A percentile compares a stretch with the other conserved stretches of the same genome.
phyloP scores from a whole-genome alignment of 2,888 invertebrate genomes.

The Nesidiocoris tenuis region DNA sequence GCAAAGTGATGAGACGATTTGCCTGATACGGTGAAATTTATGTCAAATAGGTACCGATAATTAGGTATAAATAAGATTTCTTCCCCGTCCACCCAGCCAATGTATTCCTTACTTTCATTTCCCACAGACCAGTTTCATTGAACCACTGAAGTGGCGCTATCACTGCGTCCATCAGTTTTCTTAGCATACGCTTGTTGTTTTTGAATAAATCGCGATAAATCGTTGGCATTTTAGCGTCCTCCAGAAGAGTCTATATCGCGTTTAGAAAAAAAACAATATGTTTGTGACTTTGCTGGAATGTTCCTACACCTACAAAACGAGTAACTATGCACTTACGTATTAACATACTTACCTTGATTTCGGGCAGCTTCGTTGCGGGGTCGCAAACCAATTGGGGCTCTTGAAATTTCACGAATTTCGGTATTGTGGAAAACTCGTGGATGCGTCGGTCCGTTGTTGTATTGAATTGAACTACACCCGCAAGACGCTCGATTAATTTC shows the following conservation, averaged over 20 bases:
- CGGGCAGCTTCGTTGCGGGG: constrained; percentile 11
- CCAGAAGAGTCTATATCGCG: constrained; percentile 5
- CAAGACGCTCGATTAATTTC: constrained; percentile 20
- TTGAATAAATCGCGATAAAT: constrained; percentile 30
- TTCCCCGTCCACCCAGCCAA: too few relatives aligned
- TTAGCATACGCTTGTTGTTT: not conserved
- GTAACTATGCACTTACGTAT: too few relatives aligned
- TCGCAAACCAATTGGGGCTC: constrained; percentile 26
- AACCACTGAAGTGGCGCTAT: constrained; percentile 32
- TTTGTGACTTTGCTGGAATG: too few relatives aligned
- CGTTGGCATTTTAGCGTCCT: constrained; percentile 10
- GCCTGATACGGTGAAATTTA: too few relatives aligned
- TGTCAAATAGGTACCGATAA: too few relatives aligned
- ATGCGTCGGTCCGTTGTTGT: not conserved
- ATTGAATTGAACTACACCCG: constrained; percentile 16
- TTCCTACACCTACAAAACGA: too few relatives aligned
- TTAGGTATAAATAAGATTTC: too few relatives aligned
- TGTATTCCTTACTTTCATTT: constrained; percentile 31
- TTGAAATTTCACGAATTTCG: constrained; percentile 25
- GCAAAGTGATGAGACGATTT: too few relatives aligned
- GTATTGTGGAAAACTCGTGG: constrained; percentile 29
- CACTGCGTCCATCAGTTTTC: constrained; percentile 15
- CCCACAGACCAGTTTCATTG: constrained; percentile 19
- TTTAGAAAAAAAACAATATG: not conserved
- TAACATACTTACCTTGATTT: constrained; percentile 13